These are phyloP conservation scores for Suricata suricatta DNA, from an alignment of 2,113 vertebrate genomes.

Conservation along the genomic window DNA sequence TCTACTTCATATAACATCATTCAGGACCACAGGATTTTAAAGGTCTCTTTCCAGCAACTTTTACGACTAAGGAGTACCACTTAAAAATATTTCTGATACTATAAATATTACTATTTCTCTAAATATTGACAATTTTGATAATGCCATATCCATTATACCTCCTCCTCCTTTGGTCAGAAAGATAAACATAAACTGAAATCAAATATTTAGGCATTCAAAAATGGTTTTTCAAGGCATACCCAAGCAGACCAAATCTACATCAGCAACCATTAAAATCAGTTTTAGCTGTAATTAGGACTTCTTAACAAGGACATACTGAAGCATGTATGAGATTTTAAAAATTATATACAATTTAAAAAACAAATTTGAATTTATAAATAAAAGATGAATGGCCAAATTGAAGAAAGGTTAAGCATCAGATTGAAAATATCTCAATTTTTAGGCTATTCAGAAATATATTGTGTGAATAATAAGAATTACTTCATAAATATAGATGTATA, in stretches of 20 bases:
- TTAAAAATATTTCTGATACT: constrained; percentile 83
- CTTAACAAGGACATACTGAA: constrained; percentile 80
- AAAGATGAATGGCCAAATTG: constrained; percentile 86
- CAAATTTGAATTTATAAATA: constrained; percentile 84
- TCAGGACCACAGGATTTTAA: constrained; percentile 79
- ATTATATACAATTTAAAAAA: constrained; percentile 82
- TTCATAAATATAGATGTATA: constrained; percentile 87
- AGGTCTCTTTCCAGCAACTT: constrained; percentile 66
- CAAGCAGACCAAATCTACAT: constrained; percentile 78
- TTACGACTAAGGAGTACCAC: constrained; percentile 70
- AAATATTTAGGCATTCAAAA: constrained; percentile 74
- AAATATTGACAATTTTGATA: constrained; percentile 71
- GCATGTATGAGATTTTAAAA: constrained; percentile 80
- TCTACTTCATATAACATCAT: constrained; percentile 82
- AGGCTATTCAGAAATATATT: constrained; percentile 82
- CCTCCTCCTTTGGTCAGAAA: constrained; percentile 82
- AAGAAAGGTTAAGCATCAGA: constrained; percentile 87
- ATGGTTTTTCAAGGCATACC: constrained; percentile 71
- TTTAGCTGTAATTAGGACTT: constrained; percentile 44
- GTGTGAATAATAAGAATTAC: constrained; percentile 83
- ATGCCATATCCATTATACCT: constrained; percentile 70
- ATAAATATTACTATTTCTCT: constrained; percentile 77
- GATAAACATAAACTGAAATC: constrained; percentile 78
- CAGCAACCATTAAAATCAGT: constrained; percentile 49
- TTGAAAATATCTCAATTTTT: constrained; percentile 85